Percentiles rank a stretch among this genome's conserved stretches.
Conservation (phyloP, 2,113 vertebrate genomes). For the Pelvicachromis taeniatus region DNA sequence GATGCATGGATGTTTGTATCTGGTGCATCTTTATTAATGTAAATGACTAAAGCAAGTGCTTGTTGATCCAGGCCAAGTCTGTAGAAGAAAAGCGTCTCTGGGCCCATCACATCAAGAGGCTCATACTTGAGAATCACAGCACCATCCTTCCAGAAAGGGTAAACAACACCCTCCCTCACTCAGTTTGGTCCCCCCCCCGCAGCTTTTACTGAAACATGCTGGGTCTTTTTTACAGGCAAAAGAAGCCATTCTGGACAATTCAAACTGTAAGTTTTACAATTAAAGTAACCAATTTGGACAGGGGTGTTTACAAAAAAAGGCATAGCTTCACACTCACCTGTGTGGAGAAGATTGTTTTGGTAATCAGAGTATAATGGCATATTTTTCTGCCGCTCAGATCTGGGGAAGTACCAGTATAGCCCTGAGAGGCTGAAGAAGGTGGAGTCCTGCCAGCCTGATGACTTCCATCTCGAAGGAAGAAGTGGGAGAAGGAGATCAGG, state of each 20-base stretch:
- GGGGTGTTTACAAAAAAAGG: no score
- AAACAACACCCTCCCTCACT: neutral
- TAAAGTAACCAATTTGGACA: neutral
- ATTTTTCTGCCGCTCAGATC: conserved; percentile 56
- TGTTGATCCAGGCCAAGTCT: conserved; percentile 78
- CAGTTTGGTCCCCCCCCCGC: neutral
- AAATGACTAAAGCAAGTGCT: neutral
- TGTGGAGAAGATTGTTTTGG: conserved; percentile 4
- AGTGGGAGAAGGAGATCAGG: conserved; percentile 86
- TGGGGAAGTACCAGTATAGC: conserved; percentile 80
- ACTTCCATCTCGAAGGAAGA: conserved; percentile 52
- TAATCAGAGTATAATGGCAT: neutral
- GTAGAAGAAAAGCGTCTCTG: conserved; percentile 89
- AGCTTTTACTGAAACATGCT: neutral
- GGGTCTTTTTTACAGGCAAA: conserved; percentile 76
- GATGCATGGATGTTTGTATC: neutral
- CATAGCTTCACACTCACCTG: no score
- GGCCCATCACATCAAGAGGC: conserved; percentile 93
- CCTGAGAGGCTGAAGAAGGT: conserved; percentile 85
- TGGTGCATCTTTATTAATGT: neutral
- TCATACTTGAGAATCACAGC: conserved; percentile 95
- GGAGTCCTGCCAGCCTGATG: conserved; percentile 71
- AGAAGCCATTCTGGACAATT: conserved; percentile 87
- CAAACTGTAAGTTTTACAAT: conserved; percentile 81
- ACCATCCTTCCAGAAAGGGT: conserved; percentile 90